A percentile compares a stretch with the other conserved stretches of the same genome.
phyloP scores from a whole-genome alignment of 1,140 invertebrate genomes.

The Diorhabda carinulata region DNA sequence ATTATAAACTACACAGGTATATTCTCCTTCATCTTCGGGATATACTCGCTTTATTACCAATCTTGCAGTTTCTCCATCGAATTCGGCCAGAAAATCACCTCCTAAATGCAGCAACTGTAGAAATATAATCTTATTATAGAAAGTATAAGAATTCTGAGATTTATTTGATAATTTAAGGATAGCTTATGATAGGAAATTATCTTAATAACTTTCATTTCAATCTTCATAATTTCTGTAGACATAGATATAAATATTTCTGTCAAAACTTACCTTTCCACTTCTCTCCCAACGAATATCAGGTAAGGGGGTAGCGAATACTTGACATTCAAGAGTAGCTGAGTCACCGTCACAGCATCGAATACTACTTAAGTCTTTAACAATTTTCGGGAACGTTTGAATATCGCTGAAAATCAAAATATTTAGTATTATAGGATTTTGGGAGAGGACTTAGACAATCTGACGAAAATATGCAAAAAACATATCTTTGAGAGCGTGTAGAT shows the following conservation, averaged over 20 bases:
- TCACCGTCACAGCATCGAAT: conserved; percentile 79
- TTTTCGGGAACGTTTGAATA: conserved; percentile 68
- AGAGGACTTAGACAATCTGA: no score
- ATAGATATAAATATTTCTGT: background rate
- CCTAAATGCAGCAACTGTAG: conserved; percentile 63
- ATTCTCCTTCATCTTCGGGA: conserved; percentile 86
- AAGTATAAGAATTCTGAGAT: no score
- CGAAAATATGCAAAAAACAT: no score
- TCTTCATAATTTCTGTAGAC: no score
- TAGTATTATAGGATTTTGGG: background rate
- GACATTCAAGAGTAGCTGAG: conserved; percentile 71
- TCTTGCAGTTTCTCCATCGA: conserved; percentile 63
- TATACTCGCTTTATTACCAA: conserved; percentile 72
- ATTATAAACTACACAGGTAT: conserved; percentile 79
- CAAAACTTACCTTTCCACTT: conserved; percentile 62
- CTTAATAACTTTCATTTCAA: no score
- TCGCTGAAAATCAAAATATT: conserved; percentile 32
- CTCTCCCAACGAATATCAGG: conserved; percentile 76
- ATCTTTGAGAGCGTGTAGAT: no score
- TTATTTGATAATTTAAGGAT: no score
- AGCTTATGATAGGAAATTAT: no score
- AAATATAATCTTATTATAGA: conserved; percentile 15
- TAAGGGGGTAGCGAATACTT: conserved; percentile 62
- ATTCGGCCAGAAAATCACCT: conserved; percentile 63
- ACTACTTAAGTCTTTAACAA: conserved; percentile 67